Conservation (phyloP, 2,888 invertebrate genomes). For the Exephanes ischioxanthus region DNA sequence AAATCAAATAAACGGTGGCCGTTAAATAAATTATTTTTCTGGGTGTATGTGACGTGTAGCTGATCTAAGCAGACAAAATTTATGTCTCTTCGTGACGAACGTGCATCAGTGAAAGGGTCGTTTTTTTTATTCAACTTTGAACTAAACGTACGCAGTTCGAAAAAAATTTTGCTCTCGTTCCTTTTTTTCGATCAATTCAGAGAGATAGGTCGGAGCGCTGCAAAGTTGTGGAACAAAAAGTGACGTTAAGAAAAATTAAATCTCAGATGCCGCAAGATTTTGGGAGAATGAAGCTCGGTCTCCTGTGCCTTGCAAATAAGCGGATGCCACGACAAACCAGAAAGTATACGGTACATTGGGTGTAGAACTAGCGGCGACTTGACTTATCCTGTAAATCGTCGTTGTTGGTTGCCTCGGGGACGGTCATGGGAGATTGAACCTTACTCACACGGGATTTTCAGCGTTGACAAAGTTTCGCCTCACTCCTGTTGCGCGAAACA, state of each 20-base stretch:
- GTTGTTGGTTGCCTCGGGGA: conserved; percentile 33
- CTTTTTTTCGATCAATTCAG: background rate
- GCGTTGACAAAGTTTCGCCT: conserved; percentile 47
- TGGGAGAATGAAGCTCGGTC: conserved; percentile 46
- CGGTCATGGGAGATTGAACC: conserved; percentile 59
- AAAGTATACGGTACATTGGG: conserved; percentile 29
- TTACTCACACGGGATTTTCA: conserved; percentile 53
- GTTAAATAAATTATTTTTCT: too few relatives aligned
- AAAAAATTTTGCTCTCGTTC: background rate
- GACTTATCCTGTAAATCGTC: conserved; percentile 30
- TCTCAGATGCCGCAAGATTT: background rate
- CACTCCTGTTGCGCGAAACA: conserved; percentile 19
- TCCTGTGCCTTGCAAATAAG: conserved; percentile 57
- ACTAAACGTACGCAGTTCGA: background rate
- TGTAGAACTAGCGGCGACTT: background rate
- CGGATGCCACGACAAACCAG: conserved; percentile 20
- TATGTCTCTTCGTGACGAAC: too few relatives aligned
- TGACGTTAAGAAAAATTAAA: background rate
- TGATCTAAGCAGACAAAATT: too few relatives aligned
- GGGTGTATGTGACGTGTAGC: too few relatives aligned
- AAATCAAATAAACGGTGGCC: too few relatives aligned
- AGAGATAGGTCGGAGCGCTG: background rate
- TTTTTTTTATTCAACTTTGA: background rate
- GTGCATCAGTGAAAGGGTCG: too few relatives aligned
- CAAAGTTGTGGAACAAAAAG: background rate